Conservation (phyloP, 2,797 vertebrate genomes). For the Centropyge bicolor region DNA sequence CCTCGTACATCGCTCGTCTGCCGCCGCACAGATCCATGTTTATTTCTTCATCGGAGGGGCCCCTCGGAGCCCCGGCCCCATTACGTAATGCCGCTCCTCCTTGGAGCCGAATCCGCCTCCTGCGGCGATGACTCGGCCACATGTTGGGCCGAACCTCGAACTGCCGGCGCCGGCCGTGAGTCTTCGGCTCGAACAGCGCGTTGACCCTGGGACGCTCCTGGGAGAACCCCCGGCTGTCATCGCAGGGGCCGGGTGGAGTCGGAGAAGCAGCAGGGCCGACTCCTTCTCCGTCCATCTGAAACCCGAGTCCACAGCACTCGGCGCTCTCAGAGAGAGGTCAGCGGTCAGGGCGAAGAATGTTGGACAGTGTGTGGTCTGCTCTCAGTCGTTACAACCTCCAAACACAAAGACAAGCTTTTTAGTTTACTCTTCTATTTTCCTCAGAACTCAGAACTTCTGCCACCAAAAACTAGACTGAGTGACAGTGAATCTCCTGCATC, state of each 20-base stretch:
- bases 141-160: constrained; percentile 20
- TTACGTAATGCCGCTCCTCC: constrained; percentile 52
- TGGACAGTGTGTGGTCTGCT: constrained; percentile 18
- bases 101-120: neutral
- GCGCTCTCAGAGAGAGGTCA: constrained; percentile 12
- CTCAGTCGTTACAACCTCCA: too few relatives aligned
- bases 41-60: constrained; percentile 50
- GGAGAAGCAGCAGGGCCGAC: neutral
- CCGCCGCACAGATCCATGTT: constrained; percentile 36
- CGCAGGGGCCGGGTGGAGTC: neutral
- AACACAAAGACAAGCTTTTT: too few relatives aligned
- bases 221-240: neutral
- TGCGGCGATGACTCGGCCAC: constrained; percentile 10
- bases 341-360: constrained; percentile 9
- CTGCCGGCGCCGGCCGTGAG: constrained; percentile 9
- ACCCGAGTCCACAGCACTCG: neutral
- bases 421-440: too few relatives aligned
- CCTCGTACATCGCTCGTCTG: neutral
- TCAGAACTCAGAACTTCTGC: neutral
- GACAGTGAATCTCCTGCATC: neutral
- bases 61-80: constrained; percentile 5
- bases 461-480: too few relatives aligned
- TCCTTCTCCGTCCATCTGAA: neutral
- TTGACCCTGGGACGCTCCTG: neutral
- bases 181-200: neutral